Conservation (phyloP, 2,888 invertebrate genomes). For the Julus scandinavius region DNA sequence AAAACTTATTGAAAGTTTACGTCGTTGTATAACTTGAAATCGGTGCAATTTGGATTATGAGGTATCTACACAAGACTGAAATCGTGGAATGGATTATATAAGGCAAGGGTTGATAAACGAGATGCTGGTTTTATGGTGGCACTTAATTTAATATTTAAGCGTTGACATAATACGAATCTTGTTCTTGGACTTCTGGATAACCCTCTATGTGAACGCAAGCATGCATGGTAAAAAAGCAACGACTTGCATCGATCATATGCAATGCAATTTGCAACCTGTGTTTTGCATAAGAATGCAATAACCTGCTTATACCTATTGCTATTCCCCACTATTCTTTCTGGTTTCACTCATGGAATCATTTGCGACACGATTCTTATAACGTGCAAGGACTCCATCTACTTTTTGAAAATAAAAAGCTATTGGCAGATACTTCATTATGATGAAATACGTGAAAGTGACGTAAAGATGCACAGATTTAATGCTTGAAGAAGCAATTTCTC, state of each 20-base stretch:
- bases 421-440: background rate
- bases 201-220: background rate
- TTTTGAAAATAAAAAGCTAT: background rate
- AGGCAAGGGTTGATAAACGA: too few relatives aligned
- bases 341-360: background rate
- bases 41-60: too few relatives aligned
- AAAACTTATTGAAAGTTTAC: background rate
- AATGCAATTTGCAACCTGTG: background rate
- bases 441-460: background rate
- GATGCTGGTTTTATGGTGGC: background rate
- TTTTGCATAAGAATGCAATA: slow-evolving; percentile 42
- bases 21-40: background rate
- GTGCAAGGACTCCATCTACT: background rate
- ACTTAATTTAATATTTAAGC: too few relatives aligned
- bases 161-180: too few relatives aligned
- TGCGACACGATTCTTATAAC: background rate
- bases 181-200: background rate
- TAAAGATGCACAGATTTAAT: background rate
- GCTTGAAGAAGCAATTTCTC: background rate
- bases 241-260: slow-evolving; percentile 20
- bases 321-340: background rate
- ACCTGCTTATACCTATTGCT: background rate
- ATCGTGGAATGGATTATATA: too few relatives aligned
- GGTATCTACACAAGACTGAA: too few relatives aligned
- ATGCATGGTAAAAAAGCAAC: background rate